phyloP scores from a whole-genome alignment of 2,888 invertebrate genomes.

The Alcis repandata region DNA sequence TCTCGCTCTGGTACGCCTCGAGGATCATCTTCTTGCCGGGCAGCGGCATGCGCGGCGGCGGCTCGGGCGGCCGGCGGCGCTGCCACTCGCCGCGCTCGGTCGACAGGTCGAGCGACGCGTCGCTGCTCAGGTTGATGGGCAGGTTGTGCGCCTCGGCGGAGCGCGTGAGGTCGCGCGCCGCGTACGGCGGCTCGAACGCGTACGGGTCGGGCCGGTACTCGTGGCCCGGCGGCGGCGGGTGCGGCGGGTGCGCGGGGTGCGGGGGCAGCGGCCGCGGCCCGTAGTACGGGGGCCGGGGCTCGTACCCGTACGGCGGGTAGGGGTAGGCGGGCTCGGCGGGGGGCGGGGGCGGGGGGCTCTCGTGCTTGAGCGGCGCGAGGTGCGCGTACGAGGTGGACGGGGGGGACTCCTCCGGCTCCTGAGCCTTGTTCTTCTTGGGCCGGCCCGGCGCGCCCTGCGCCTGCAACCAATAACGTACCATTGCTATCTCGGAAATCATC shows the following conservation, averaged over 20 bases:
- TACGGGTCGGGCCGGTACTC: slow-evolving; percentile 76
- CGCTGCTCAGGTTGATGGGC: slow-evolving; percentile 83
- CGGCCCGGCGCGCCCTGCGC: slow-evolving; percentile 77
- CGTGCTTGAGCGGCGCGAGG: slow-evolving; percentile 48
- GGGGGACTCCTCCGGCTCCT: slow-evolving; percentile 71
- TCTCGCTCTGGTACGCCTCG: slow-evolving; percentile 82
- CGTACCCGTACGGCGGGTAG: slow-evolving; percentile 65
- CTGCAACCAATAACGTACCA: slow-evolving; percentile 48
- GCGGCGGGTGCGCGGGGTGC: slow-evolving; percentile 53
- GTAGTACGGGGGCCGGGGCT: slow-evolving; percentile 39
- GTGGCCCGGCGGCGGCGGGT: slow-evolving; percentile 56
- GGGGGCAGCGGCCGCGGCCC: slow-evolving; percentile 60
- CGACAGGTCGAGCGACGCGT: slow-evolving; percentile 78
- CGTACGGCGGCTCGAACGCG: slow-evolving; percentile 66
- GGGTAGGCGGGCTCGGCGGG: slow-evolving; percentile 55
- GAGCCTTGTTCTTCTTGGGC: slow-evolving; percentile 78
- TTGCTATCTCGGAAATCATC: background rate
- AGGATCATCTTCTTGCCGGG: slow-evolving; percentile 84
- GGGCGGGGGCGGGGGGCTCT: slow-evolving; percentile 43
- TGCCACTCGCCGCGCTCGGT: slow-evolving; percentile 77
- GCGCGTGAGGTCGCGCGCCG: slow-evolving; percentile 67
- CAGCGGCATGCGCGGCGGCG: slow-evolving; percentile 70
- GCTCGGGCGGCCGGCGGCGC: slow-evolving; percentile 75
- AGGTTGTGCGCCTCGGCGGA: slow-evolving; percentile 73
- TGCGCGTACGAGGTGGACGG: slow-evolving; percentile 75